These are phyloP conservation scores for Siniperca knerii DNA, from an alignment of 2,113 vertebrate species.

Conservation along the genomic window DNA sequence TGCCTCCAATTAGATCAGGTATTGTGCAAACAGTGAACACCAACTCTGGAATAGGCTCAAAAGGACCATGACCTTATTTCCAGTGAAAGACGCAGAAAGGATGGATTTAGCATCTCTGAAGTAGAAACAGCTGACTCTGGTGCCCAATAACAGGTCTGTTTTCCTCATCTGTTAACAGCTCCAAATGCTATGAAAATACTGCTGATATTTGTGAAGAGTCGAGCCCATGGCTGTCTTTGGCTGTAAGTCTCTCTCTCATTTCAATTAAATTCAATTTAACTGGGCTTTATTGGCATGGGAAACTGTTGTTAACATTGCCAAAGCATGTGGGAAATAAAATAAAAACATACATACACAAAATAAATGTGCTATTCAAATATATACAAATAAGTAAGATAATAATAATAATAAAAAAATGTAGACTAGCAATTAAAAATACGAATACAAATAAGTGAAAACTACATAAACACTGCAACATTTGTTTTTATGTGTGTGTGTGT, in stretches of 20 bases:
- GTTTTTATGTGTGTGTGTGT: too few relatives aligned
- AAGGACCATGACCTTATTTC: slow-evolving; percentile 67
- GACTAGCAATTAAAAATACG: too few relatives aligned
- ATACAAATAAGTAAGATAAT: too few relatives aligned
- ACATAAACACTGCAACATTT: too few relatives aligned
- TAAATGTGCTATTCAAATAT: too few relatives aligned
- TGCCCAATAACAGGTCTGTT: slow-evolving; percentile 58
- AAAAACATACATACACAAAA: too few relatives aligned
- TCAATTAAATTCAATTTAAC: too few relatives aligned
- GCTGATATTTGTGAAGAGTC: slow-evolving; percentile 53
- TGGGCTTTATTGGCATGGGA: too few relatives aligned
- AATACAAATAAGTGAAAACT: too few relatives aligned
- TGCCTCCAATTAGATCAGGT: slow-evolving; percentile 54
- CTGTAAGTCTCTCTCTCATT: slow-evolving; percentile 11
- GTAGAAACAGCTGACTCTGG: slow-evolving; percentile 68
- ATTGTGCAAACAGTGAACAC: slow-evolving; percentile 47
- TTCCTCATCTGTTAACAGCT: slow-evolving; percentile 50
- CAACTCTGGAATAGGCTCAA: slow-evolving; percentile 41
- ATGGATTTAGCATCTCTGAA: slow-evolving; percentile 68
- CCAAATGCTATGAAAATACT: slow-evolving; percentile 44
- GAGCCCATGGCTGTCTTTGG: slow-evolving; percentile 31
- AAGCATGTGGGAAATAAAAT: too few relatives aligned
- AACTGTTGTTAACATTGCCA: too few relatives aligned
- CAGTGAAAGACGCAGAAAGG: slow-evolving; percentile 50
- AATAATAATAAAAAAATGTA: too few relatives aligned